phyloP scores from a whole-genome alignment of 2,113 vertebrate genomes.

The Gambusia affinis region DNA sequence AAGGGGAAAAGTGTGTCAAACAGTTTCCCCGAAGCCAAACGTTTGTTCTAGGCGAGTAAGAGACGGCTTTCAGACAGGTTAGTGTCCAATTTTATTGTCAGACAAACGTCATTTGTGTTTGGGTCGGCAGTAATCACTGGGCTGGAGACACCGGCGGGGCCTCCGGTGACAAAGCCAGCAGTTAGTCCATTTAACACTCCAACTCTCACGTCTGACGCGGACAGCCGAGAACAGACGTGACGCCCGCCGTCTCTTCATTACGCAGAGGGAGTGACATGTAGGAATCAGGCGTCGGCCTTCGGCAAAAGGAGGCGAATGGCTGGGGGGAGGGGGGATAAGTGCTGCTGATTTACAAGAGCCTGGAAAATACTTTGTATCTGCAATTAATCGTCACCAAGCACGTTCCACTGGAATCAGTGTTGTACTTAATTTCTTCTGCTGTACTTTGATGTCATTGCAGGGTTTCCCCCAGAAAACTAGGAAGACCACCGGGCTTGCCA shows the following conservation, averaged over 20 bases:
- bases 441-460: neutral
- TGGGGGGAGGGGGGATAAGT: conserved; percentile 10
- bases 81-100: conserved; percentile 89
- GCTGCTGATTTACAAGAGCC: conserved; percentile 30
- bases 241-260: conserved; percentile 68
- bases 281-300: conserved; percentile 28
- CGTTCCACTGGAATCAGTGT: neutral
- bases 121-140: conserved; percentile 80
- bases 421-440: neutral
- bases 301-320: neutral
- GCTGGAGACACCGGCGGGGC: conserved; percentile 76
- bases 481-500: no score
- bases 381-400: conserved; percentile 36
- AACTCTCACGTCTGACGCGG: conserved; percentile 69
- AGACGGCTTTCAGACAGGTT: conserved; percentile 84
- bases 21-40: conserved; percentile 86
- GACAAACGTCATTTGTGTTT: conserved; percentile 87
- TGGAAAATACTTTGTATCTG: conserved; percentile 35
- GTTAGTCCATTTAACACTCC: conserved; percentile 85
- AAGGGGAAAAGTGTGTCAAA: conserved; percentile 90
- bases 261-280: conserved; percentile 51
- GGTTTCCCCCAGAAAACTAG: no score
- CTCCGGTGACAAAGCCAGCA: conserved; percentile 73
- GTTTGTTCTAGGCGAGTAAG: conserved; percentile 88
- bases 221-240: conserved; percentile 65